These are phyloP conservation scores for Bostrychus sinensis DNA, from an alignment of 2,113 vertebrate species.

Conservation along the genomic window DNA sequence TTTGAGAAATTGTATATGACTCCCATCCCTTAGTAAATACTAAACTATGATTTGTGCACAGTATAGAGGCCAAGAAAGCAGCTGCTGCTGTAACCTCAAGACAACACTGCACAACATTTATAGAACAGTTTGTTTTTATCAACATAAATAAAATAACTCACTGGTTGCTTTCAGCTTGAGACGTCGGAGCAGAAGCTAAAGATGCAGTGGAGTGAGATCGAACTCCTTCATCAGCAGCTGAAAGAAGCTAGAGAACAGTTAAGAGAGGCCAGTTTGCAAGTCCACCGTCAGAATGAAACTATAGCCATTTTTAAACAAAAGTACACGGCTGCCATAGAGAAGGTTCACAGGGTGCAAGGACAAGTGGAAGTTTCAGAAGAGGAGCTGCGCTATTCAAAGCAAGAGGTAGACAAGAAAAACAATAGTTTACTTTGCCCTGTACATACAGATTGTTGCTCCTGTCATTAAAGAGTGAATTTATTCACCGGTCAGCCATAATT, in stretches of 20 bases:
- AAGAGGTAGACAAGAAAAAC: constrained; percentile 55
- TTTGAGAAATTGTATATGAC: constrained; percentile 4
- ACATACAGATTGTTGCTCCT: neutral
- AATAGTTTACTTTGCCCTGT: neutral
- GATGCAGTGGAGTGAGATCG: constrained; percentile 41
- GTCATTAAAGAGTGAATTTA: neutral
- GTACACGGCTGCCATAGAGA: constrained; percentile 56
- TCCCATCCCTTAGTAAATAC: neutral
- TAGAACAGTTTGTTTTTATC: constrained; percentile 4
- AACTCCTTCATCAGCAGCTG: constrained; percentile 52
- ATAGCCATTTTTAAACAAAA: constrained; percentile 72
- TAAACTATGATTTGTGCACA: neutral
- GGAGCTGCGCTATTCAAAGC: constrained; percentile 60
- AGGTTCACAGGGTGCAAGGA: constrained; percentile 58
- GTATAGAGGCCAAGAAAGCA: constrained; percentile 1
- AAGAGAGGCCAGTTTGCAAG: constrained; percentile 34
- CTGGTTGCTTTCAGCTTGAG: constrained; percentile 50
- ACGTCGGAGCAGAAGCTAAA: constrained; percentile 55
- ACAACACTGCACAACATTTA: constrained; percentile 3
- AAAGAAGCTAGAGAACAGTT: constrained; percentile 49
- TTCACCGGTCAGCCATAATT: neutral
- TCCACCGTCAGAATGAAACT: constrained; percentile 43
- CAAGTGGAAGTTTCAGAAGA: constrained; percentile 57
- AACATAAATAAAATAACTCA: constrained; percentile 1
- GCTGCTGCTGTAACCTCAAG: neutral